Conservation (phyloP, 2,113 vertebrate species). For the Ictalurus furcatus region DNA sequence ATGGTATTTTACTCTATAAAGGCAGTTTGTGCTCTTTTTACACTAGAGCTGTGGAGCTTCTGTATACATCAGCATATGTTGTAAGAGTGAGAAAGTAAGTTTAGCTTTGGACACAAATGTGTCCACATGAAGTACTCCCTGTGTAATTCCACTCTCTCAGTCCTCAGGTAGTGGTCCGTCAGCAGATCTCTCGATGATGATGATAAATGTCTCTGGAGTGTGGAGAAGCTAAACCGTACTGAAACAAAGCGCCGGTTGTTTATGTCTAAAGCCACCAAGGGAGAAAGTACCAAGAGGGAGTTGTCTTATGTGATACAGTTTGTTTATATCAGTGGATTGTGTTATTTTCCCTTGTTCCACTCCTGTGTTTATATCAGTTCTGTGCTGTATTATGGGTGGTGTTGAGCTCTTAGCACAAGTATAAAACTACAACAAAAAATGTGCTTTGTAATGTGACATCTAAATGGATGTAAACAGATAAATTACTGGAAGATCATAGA, state of each 20-base stretch:
- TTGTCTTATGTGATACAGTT: conserved; percentile 14
- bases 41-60: not conserved
- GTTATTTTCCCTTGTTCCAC: not conserved
- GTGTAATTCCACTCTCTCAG: not conserved
- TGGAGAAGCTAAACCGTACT: not conserved
- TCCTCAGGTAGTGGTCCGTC: not conserved
- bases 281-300: conserved; percentile 22
- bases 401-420: not conserved
- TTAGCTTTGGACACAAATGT: not conserved
- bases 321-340: conserved; percentile 12
- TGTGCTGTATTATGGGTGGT: not conserved
- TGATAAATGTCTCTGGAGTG: conserved; percentile 18
- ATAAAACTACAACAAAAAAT: not conserved
- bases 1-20: not conserved
- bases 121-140: not conserved
- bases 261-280: conserved; percentile 22
- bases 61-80: not conserved
- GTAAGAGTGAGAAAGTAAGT: not conserved
- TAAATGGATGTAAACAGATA: not conserved
- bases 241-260: conserved; percentile 34
- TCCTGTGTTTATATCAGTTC: not conserved
- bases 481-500: not conserved
- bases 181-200: conserved; percentile 2
- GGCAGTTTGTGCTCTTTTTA: not conserved
- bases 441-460: not conserved